Percentiles rank a stretch among this genome's conserved stretches.
phyloP scores from a whole-genome alignment of 2,797 vertebrate genomes.

The Alosa sapidissima region DNA sequence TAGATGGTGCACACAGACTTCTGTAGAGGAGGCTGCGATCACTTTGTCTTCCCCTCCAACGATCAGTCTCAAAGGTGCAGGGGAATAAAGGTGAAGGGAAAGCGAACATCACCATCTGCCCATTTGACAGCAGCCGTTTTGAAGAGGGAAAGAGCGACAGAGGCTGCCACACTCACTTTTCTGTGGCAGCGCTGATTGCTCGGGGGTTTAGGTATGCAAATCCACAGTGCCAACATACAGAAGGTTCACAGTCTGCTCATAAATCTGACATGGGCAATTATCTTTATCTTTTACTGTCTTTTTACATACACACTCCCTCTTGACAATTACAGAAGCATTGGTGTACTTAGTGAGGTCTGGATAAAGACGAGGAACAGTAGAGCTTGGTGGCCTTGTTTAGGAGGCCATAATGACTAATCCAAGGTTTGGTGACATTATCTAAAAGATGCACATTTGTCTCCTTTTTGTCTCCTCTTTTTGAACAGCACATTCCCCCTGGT shows the following conservation, averaged over 20 bases:
- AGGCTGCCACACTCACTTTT: neutral
- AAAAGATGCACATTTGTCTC: constrained; percentile 15
- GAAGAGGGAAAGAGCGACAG: neutral
- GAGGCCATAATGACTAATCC: neutral
- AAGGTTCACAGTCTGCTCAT: neutral
- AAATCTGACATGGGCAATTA: neutral
- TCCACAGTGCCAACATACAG: neutral
- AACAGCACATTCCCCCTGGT: constrained; percentile 54
- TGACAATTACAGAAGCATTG: neutral
- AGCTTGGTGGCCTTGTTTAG: neutral
- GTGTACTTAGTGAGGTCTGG: neutral
- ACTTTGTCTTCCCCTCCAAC: neutral
- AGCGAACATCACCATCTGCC: neutral
- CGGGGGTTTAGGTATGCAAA: neutral
- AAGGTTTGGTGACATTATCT: constrained; percentile 18
- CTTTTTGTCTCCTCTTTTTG: neutral
- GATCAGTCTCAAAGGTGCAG: neutral
- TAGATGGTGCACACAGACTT: constrained; percentile 7
- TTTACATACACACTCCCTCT: neutral
- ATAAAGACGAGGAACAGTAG: neutral
- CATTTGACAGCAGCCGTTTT: neutral
- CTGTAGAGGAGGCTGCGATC: neutral
- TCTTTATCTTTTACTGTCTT: neutral
- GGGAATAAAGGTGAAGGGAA: neutral
- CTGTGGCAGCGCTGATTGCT: neutral